Evolutionary conservation across 2,797 vertebrate genomes (phyloP).

Genomic region (Brachyalestes nurse): DNA sequence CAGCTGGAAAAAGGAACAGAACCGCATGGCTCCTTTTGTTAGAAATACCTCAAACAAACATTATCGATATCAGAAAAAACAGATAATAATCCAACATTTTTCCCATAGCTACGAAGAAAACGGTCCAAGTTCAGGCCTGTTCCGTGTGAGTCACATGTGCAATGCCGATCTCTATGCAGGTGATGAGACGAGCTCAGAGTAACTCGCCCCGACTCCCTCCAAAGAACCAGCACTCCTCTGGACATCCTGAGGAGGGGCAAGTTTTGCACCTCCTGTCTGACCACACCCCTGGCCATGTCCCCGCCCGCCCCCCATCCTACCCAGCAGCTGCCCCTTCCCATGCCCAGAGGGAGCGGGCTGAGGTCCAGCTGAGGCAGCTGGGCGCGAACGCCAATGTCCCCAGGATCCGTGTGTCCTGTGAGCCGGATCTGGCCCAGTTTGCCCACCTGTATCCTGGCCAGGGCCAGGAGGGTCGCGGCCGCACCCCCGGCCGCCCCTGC

Average conservation of each 20-base stretch:
- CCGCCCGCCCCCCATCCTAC: constrained; percentile 71
- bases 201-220: constrained; percentile 79
- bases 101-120: neutral
- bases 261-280: constrained; percentile 69
- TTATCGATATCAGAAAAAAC: no score
- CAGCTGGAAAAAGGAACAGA: no score
- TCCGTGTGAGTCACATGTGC: constrained; percentile 18
- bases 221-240: constrained; percentile 77
- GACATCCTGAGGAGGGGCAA: constrained; percentile 65
- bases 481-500: constrained; percentile 60
- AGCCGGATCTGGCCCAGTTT: constrained; percentile 49
- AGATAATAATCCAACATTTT: neutral
- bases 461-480: constrained; percentile 56
- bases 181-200: constrained; percentile 81
- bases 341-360: constrained; percentile 47
- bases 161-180: constrained; percentile 66
- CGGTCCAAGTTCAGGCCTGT: neutral
- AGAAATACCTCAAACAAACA: no score
- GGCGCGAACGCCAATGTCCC: constrained; percentile 62
- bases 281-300: constrained; percentile 65
- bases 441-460: constrained; percentile 30
- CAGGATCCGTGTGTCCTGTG: constrained; percentile 72
- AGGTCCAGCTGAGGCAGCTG: constrained; percentile 46
- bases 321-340: constrained; percentile 72
- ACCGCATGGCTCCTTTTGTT: no score